Evolutionary conservation across 2,797 vertebrate genomes (phyloP), one percentile per base, ranked within the genome.

Genomic region (Helarctos malayanus): DNA sequence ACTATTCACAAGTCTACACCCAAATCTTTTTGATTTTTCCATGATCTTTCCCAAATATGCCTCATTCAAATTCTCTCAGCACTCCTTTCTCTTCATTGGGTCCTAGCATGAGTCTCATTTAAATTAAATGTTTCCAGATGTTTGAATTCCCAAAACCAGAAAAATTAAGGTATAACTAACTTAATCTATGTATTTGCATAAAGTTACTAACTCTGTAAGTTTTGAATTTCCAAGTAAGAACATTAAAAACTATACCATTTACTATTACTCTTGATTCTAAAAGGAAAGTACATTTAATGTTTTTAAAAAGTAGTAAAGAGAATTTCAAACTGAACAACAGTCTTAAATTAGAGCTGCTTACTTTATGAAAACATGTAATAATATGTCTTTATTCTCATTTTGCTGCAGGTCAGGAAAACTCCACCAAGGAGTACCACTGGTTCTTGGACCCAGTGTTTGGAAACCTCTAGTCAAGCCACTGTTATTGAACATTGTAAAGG

Each of bases 41-140:
- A 75, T 79, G 29, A 54, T 96, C 35, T 95, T 25, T 96, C 80
- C 29, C 80, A 96, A 92, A 94, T 83, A 91, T 59, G 80, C 29
- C 47, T 96, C 54, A 95, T 94, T 91, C 52, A 69, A 92, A 96
- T 94, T 95, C 45, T 94, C 96, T 91, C 6, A 85, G 63, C 65
- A 86, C 35, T 86, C 4, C 32, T 94, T 29, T 65, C 47, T 94
- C 73, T 93, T 96, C 63, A 86, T 68, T 89, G 91, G 56, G 45
- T 93, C 59, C 71, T 71, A 96, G 68, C 69, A 89, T 49, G 23
- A 94, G 8, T 94, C 49, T 95, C 79, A 89, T 63, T 38, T 90
- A 95, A 92, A 94, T 82, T 80, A 95, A 95, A 89, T 68, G 52
- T 76, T 97, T 96, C 69, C 91, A 97, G 88, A 89, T 91, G 35